Evolutionary conservation across 2,797 vertebrate species (phyloP).

Genomic region (Sitta carolinensis): DNA sequence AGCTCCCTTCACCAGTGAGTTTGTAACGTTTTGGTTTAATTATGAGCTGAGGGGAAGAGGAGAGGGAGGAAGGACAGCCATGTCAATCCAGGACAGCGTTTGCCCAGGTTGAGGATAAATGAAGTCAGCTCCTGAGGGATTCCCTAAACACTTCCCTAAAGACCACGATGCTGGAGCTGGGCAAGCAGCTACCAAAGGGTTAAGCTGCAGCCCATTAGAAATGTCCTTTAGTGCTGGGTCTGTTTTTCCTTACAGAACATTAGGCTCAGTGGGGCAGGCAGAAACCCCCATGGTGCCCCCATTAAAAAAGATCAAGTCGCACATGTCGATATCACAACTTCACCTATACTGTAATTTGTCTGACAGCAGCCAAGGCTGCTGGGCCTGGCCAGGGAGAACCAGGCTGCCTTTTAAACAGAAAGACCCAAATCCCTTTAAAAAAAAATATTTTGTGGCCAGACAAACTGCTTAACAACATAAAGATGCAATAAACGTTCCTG

Average conservation of each 20-base stretch:
- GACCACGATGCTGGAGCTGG: fast-evolving
- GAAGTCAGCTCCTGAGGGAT: not conserved
- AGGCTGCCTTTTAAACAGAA: slow-evolving; percentile 51
- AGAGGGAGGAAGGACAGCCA: not conserved
- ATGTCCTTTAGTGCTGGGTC: slow-evolving; percentile 79
- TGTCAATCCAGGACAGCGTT: not conserved
- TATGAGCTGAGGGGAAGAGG: slow-evolving; percentile 9
- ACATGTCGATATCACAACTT: slow-evolving; percentile 79
- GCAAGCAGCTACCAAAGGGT: slow-evolving; percentile 78
- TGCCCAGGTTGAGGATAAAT: not conserved
- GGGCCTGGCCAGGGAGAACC: slow-evolving; percentile 44
- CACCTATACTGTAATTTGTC: slow-evolving; percentile 78
- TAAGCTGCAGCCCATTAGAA: slow-evolving; percentile 82
- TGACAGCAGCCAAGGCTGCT: slow-evolving; percentile 76
- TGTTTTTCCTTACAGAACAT: slow-evolving; percentile 82
- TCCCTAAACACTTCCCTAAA: not conserved
- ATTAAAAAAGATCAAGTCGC: slow-evolving; percentile 82
- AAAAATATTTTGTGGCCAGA: slow-evolving; percentile 28
- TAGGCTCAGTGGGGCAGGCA: slow-evolving; percentile 86
- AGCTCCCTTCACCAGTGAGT: slow-evolving; percentile 10
- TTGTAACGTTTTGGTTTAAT: slow-evolving; percentile 51
- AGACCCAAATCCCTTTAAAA: slow-evolving; percentile 32
- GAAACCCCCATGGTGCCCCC: slow-evolving; percentile 76
- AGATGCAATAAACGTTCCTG: slow-evolving; percentile 52
- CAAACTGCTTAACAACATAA: slow-evolving; percentile 62